phyloP scores from a whole-genome alignment of 2,797 vertebrate genomes.

The Botia kubotai region DNA sequence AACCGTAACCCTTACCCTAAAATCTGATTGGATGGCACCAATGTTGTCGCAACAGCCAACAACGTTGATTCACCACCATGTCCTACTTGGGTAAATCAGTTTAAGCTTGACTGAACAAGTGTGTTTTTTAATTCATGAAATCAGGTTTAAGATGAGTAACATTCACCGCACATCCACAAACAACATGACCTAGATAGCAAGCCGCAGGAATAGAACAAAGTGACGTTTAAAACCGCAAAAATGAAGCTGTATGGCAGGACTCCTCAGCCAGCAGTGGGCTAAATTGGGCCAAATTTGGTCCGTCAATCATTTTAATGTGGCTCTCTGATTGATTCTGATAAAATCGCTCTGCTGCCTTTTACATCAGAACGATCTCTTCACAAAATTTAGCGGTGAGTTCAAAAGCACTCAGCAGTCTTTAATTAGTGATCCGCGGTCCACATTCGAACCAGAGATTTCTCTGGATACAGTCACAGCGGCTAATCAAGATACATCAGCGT shows the following conservation, averaged over 20 bases:
- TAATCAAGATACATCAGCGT: not conserved
- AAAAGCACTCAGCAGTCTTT: not conserved
- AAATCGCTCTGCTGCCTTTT: not conserved
- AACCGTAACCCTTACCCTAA: not conserved
- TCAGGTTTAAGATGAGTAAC: conserved; percentile 36
- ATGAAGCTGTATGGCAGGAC: not conserved
- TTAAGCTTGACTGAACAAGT: conserved; percentile 7
- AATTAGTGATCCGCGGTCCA: not conserved
- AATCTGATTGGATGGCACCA: not conserved
- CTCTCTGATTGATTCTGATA: conserved; percentile 8
- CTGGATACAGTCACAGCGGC: not conserved
- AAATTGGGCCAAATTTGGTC: not conserved
- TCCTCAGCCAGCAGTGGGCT: not conserved
- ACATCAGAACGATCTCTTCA: not conserved
- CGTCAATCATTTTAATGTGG: conserved; percentile 20
- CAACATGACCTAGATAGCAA: conserved; percentile 39
- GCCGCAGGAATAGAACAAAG: not conserved
- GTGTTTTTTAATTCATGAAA: conserved; percentile 27
- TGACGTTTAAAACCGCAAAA: conserved; percentile 26
- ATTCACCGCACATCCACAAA: conserved; percentile 18
- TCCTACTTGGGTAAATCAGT: conserved; percentile 15
- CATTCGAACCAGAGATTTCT: not conserved
- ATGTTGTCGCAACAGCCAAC: not conserved
- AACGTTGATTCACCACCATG: conserved; percentile 7
- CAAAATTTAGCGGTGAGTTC: not conserved